A percentile compares a stretch with the other conserved stretches of the same genome.
Evolutionary conservation across 1,140 invertebrate genomes (phyloP).

Genomic region (Trigoniulus corallinus): DNA sequence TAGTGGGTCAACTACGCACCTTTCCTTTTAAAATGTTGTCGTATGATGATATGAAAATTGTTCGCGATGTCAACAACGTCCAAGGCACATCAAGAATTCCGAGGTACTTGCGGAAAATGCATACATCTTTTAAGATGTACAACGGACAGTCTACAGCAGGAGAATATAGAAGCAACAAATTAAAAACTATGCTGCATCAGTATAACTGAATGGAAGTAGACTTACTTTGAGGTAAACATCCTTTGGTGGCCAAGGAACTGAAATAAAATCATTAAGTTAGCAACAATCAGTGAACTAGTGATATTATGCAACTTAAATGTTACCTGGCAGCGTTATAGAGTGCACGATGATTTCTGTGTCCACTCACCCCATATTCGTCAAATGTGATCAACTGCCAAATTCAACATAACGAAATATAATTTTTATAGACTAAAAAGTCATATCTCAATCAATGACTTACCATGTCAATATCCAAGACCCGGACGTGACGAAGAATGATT

Average conservation of each 20-base stretch:
- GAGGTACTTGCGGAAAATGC: constrained; percentile 71
- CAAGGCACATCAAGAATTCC: constrained; percentile 63
- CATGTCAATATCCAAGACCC: constrained; percentile 56
- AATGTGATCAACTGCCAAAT: constrained; percentile 57
- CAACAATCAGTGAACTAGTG: neutral
- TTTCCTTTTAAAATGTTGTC: constrained; percentile 11
- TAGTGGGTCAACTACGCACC: constrained; percentile 7
- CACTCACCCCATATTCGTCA: constrained; percentile 74
- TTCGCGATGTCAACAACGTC: constrained; percentile 50
- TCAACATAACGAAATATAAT: neutral
- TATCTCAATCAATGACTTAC: constrained; percentile 14
- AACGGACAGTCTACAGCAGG: constrained; percentile 46
- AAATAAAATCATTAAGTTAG: neutral
- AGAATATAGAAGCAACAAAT: neutral
- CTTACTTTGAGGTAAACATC: neutral
- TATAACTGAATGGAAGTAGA: neutral
- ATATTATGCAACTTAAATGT: neutral
- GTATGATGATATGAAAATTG: constrained; percentile 43
- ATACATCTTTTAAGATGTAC: constrained; percentile 64
- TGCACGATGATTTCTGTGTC: constrained; percentile 73
- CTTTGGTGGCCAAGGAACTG: neutral
- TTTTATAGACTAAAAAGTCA: neutral
- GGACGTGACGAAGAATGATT: constrained; percentile 49
- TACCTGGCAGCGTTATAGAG: constrained; percentile 56
- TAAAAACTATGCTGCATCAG: too few relatives aligned